Evolutionary conservation across 2,113 vertebrate genomes (phyloP).

Genomic region (Brachyhypopomus gauderio): DNA sequence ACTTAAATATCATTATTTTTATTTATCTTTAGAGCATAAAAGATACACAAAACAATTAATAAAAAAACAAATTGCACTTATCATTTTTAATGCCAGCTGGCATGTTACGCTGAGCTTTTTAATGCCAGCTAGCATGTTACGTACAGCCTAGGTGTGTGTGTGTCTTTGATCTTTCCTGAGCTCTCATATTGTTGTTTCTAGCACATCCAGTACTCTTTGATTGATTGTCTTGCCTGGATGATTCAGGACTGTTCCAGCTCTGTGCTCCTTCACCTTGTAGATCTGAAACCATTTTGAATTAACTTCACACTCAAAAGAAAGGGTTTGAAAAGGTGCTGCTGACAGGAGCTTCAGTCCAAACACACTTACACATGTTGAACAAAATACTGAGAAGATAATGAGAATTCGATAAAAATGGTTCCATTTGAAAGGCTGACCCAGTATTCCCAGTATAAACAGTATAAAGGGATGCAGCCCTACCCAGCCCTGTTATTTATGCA

Average conservation of each 20-base stretch:
- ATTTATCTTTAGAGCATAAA: not conserved
- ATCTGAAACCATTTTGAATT: conserved; percentile 2
- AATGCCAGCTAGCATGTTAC: not conserved
- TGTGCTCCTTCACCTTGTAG: not conserved
- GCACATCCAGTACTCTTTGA: not conserved
- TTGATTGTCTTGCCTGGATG: conserved; percentile 1
- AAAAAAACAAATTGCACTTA: not conserved
- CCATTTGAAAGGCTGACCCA: conserved; percentile 27
- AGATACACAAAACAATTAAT: not conserved
- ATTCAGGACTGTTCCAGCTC: not conserved
- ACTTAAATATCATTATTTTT: not conserved
- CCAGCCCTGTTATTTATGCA: conserved; percentile 18
- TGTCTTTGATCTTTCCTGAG: not conserved
- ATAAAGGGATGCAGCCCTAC: not conserved
- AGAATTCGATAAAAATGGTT: not conserved
- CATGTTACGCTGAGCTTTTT: not conserved
- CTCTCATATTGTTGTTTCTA: not conserved
- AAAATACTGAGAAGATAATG: not conserved
- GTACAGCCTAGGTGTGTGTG: not conserved
- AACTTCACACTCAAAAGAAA: not conserved
- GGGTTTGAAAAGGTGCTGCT: not conserved
- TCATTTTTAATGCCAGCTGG: not conserved
- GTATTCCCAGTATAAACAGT: conserved; percentile 23
- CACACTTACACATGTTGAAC: not conserved
- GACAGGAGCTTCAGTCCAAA: not conserved